Conservation (phyloP, 1,140 invertebrate species). For the Nautilus pompilius region DNA sequence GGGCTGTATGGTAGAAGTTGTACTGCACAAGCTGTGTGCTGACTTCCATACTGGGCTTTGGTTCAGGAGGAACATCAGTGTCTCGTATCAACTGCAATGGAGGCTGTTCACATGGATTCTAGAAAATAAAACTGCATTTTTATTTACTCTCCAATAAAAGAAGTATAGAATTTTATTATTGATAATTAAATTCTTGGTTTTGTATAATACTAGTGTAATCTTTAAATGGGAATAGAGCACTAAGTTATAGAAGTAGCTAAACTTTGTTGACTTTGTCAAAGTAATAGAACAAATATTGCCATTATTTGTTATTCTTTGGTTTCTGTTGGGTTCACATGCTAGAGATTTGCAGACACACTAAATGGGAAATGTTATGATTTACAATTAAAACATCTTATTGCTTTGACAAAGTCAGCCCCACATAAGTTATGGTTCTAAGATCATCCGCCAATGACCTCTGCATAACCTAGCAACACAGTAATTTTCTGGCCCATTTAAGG, state of each 20-base stretch:
- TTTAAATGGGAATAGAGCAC: background rate
- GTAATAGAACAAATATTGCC: too few relatives aligned
- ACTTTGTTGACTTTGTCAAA: background rate
- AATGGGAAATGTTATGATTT: too few relatives aligned
- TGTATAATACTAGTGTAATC: background rate
- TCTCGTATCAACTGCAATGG: conserved; percentile 38
- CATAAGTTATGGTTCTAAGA: too few relatives aligned
- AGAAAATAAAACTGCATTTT: background rate
- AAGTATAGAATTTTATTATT: background rate
- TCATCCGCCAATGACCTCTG: background rate
- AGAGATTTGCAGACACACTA: too few relatives aligned
- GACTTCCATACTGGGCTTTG: conserved; percentile 33
- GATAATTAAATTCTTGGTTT: background rate
- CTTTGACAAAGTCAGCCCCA: background rate
- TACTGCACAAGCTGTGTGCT: conserved; percentile 40
- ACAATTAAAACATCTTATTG: too few relatives aligned
- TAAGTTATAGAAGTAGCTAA: conserved; percentile 3
- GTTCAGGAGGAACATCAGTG: conserved; percentile 16
- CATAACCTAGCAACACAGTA: background rate
- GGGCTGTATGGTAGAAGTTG: conserved; percentile 32
- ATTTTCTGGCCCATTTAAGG: background rate
- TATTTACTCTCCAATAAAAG: background rate
- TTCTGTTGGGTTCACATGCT: too few relatives aligned
- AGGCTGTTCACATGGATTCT: conserved; percentile 32
- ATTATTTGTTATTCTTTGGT: too few relatives aligned